A percentile compares a stretch with the other conserved stretches of the same genome.
Evolutionary conservation across 2,888 invertebrate species (phyloP).

Genomic region (Eubasilissa splendida): DNA sequence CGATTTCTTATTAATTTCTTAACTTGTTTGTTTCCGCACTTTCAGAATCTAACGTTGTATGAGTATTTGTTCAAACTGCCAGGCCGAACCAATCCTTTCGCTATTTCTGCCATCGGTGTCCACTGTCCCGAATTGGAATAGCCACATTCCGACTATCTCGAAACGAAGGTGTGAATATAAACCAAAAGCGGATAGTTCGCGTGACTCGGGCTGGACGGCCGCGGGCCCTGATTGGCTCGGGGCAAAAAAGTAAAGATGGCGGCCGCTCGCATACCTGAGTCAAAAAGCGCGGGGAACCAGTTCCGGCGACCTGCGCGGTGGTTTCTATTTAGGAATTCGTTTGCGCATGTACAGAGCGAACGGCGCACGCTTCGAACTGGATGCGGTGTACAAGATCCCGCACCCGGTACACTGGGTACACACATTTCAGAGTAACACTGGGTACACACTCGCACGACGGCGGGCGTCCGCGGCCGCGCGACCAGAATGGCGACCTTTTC

Average conservation of each 20-base stretch:
- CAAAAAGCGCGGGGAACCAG: slow-evolving; percentile 43
- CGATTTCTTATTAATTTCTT: too few species aligned
- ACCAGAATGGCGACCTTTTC: too few species aligned
- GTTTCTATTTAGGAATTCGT: slow-evolving; percentile 39
- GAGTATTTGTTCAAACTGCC: too few species aligned
- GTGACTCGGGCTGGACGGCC: slow-evolving; percentile 1
- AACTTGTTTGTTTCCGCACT: too few species aligned
- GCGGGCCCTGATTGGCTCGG: slow-evolving; percentile 6
- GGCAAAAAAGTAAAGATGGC: slow-evolving; percentile 13
- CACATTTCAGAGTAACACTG: slow-evolving; percentile 13
- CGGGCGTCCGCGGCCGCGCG: too few species aligned
- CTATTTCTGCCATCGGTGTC: neutral
- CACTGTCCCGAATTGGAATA: neutral
- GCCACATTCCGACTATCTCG: slow-evolving; percentile 22
- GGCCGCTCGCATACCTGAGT: slow-evolving; percentile 27
- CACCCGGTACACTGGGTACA: neutral
- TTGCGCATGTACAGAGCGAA: slow-evolving; percentile 33
- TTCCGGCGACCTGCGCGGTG: slow-evolving; percentile 37
- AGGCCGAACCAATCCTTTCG: neutral
- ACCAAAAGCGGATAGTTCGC: slow-evolving; percentile 19
- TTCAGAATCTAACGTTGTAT: too few species aligned
- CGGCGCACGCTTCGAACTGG: slow-evolving; percentile 7
- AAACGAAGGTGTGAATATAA: slow-evolving; percentile 30
- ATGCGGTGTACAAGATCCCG: neutral
- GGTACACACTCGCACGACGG: neutral